Conservation (phyloP, 2,797 vertebrate species). For the Rhinatrema bivittatum region DNA sequence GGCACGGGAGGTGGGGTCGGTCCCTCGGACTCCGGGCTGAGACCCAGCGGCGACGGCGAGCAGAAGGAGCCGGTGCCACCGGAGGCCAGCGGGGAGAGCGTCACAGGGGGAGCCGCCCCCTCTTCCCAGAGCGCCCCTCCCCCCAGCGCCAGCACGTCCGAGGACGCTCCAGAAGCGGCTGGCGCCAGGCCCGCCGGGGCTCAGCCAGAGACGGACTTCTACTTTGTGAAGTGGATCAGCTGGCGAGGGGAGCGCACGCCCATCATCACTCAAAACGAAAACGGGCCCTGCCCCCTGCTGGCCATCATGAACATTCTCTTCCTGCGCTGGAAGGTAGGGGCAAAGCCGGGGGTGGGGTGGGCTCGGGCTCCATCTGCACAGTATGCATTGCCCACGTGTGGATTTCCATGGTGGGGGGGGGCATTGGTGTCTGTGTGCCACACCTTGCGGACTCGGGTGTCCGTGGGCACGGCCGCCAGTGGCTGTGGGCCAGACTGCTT, state of each 20-base stretch:
- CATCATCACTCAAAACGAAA: conserved; percentile 81
- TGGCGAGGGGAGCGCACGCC: conserved; percentile 88
- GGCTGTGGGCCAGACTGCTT: too few relatives aligned
- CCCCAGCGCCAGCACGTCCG: accelerated
- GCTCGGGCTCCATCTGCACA: accelerated
- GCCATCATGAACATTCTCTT: conserved; percentile 90
- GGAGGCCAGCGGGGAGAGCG: background rate
- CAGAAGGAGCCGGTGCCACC: background rate
- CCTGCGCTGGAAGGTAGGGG: conserved; percentile 80
- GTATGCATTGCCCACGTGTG: background rate
- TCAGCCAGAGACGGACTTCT: conserved; percentile 36
- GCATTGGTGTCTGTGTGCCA: too few relatives aligned
- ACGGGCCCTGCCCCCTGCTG: conserved; percentile 87
- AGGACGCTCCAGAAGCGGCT: background rate
- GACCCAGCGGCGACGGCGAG: background rate
- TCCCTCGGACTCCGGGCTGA: background rate
- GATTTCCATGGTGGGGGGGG: too few relatives aligned
- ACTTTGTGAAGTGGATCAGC: conserved; percentile 87
- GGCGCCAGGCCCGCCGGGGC: background rate
- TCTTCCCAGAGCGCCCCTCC: accelerated
- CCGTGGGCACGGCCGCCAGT: too few relatives aligned
- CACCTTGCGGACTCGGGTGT: too few relatives aligned
- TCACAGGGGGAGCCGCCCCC: accelerated
- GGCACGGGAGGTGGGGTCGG: conserved; percentile 1
- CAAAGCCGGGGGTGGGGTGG: accelerated